Percentiles rank a stretch among this genome's conserved stretches.
These are phyloP conservation scores for Phthorimaea operculella DNA, from an alignment of 1,140 invertebrate species.

Conservation along the genomic window DNA sequence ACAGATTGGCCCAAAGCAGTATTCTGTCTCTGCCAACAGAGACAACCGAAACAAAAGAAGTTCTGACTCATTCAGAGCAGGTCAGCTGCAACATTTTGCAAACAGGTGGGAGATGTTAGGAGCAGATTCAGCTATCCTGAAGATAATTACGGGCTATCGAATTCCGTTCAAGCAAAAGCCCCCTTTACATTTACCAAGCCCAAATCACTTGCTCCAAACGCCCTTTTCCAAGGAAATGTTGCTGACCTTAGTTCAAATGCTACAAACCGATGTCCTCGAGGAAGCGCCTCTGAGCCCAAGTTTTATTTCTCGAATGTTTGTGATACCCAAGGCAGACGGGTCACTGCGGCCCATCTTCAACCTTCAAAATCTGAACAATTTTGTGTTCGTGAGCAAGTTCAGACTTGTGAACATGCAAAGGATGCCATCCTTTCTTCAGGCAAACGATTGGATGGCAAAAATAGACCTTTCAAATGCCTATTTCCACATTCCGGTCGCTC, in stretches of 20 bases:
- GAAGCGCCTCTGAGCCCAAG: not conserved
- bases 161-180: slow-evolving; percentile 23
- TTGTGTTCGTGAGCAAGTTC: slow-evolving; percentile 20
- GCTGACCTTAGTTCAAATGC: slow-evolving; percentile 15
- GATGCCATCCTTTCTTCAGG: slow-evolving; percentile 27
- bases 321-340: slow-evolving; percentile 12
- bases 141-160: slow-evolving; percentile 18
- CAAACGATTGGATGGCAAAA: slow-evolving; percentile 23
- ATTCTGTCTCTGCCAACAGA: not conserved
- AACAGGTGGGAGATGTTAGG: slow-evolving; percentile 5
- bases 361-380: slow-evolving; percentile 11
- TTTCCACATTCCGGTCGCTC: slow-evolving; percentile 26
- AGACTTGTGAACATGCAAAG: slow-evolving; percentile 22
- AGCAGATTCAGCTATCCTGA: slow-evolving; percentile 12
- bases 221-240: slow-evolving; percentile 18
- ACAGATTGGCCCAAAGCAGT: not conserved
- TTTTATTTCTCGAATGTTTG: slow-evolving; percentile 14
- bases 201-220: slow-evolving; percentile 13
- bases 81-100: slow-evolving; percentile 1
- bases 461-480: slow-evolving; percentile 30
- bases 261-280: slow-evolving; percentile 11
- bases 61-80: slow-evolving; percentile 13
- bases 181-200: slow-evolving; percentile 8
- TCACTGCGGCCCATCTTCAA: slow-evolving; percentile 14
- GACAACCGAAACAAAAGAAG: not conserved